Evolutionary conservation across 2,797 vertebrate genomes (phyloP).

Genomic region (Sebastes kiyomatsui): DNA sequence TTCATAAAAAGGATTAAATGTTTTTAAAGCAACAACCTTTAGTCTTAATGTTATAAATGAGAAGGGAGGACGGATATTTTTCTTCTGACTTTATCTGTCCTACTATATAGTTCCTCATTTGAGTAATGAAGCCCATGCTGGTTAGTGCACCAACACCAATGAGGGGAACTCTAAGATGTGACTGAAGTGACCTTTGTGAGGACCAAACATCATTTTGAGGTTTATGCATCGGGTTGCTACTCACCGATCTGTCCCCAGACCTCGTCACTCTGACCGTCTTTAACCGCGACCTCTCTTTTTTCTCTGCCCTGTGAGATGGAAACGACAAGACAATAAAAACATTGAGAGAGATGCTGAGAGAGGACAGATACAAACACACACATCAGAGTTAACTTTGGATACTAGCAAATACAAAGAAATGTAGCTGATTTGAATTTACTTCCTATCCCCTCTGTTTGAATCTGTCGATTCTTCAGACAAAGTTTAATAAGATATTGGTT

Average conservation of each 20-base stretch:
- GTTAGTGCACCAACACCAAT: background rate
- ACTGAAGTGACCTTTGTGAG: background rate
- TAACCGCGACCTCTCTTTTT: slow-evolving; percentile 94
- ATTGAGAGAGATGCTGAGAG: background rate
- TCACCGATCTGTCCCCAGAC: slow-evolving; percentile 94
- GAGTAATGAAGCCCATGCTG: background rate
- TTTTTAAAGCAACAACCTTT: background rate
- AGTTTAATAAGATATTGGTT: background rate
- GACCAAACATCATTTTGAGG: background rate
- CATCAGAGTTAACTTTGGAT: background rate
- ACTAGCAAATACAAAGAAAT: background rate
- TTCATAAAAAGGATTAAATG: background rate
- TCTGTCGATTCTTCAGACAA: background rate
- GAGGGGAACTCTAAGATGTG: background rate
- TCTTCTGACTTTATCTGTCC: background rate
- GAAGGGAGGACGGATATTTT: background rate
- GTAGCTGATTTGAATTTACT: background rate
- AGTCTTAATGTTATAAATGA: background rate
- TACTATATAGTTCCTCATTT: background rate
- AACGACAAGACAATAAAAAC: background rate
- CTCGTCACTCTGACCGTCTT: slow-evolving; percentile 94
- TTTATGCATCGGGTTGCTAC: slow-evolving; percentile 50
- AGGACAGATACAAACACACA: background rate
- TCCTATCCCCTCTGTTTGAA: background rate
- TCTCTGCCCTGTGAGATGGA: slow-evolving; percentile 88